Base-by-base conservation (phyloP, 2,113 vertebrate species). In the Stictonetta naevosa region DNA sequence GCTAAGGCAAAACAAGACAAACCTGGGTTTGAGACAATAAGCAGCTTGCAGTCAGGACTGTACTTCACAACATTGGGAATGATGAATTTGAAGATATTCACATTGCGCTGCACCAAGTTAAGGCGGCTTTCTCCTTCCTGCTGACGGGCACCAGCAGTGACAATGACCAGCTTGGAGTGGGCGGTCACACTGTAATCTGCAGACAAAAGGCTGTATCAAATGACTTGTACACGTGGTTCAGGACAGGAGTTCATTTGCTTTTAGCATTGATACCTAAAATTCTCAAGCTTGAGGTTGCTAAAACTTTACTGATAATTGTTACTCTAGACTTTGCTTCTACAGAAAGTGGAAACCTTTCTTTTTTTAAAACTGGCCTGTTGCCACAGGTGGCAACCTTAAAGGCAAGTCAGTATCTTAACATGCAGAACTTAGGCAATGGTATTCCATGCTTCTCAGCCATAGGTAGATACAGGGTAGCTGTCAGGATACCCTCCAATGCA, bases 1-100 rank as follows among this genome's bases (percentile, higher is more conserved):
- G 15, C 11, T 63, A 86, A 13, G 16, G 80, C 79, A 88, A 72
- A 19, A 48, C 29, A 88, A 80, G 50, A 91, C 98, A 98, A 71
- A 99, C 99, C 99, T 97, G 99, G 99, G 97, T 99, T 99, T 66
- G 99, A 99, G 72, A 99, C 99, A 58, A 99, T 97, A 92, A 99
- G 98, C 81, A 99, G 97, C 97, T 99, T 99, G 98, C 98, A 99
- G 97, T 99, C 96, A 59, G 99, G 99, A 87, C 99, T 99, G 98
- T 99, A 98, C 97, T 99, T 99, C 77, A 99, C 99, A 20, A 99
- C 97, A 59, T 99, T 99, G 86, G 99, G 99, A 98, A 99, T 99
- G 98, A 99, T 99, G 97, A 99, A 99, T 97, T 99, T 99, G 95
- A 99, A 99, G 98, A 99, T 99, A 96, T 99, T 99, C 92, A 99